Base-by-base conservation (phyloP, 2,888 invertebrate genomes). In the Chrysina gloriosa region DNA sequence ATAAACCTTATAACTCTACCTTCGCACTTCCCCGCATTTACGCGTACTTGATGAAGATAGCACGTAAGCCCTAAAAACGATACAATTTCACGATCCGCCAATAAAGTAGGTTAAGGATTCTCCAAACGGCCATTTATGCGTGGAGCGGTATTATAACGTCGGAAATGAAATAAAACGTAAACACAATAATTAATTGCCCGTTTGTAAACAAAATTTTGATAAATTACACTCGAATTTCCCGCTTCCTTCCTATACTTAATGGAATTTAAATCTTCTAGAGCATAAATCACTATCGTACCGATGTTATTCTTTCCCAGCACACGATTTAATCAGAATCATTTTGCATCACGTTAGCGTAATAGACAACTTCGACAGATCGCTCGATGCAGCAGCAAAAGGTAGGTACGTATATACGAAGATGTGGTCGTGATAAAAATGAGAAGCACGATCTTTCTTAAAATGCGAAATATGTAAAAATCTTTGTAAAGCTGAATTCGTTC, bases 101-200 rank as follows among this genome's bases (percentile, higher is more conserved):
- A 45, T 45, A 45, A 45, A 21, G 45, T 45, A 5, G 21, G 45
- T 52, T 52, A 31, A 52, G 31, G 31, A 31, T 52, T 31, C 31
- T 52, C 7, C 21, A 52, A 52, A 52, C 52, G 52, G n/a, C 52
- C 31, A n/a, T 52, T 52, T 52, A n/a, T 52, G 7, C n/a, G n/a
- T 4, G 52, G 11, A 52, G 31, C 52, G 19, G 5, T 52, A 29
- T 31, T 31, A 52, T 34, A 19, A 19, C 52, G 31, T 9, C 31
- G 31, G 31, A 19, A 31, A 29, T 19, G 52, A 31, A 52, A 52
- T 31, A 52, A 52, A 52, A 52, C 52, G 52, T 52, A 52, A 52
- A 52, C 52, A 52, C 52, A 52, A 31, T 52, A 52, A 52, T 52
- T 52, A 52, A 52, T 52, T 52, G 52, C 52, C 19, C 31, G 19